Percentiles rank a stretch among this genome's conserved stretches.
These are phyloP conservation scores for Spodoptera exigua DNA, from an alignment of 2,888 invertebrate genomes.

Conservation along the genomic window DNA sequence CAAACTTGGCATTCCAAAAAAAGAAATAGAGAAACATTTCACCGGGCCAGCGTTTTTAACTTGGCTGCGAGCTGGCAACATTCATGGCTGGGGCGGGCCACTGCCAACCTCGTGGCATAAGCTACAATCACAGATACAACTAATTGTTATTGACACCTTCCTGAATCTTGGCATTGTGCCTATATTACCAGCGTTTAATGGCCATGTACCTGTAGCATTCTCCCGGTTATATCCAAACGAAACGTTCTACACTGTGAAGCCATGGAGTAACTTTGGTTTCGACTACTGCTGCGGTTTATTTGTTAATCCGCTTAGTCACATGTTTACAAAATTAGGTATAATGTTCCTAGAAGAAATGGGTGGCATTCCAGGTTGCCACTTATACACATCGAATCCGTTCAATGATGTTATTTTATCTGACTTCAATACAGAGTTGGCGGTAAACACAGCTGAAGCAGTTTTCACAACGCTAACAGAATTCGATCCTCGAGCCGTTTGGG, in stretches of 20 bases:
- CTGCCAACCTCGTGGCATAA: constrained; percentile 92
- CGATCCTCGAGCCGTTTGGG: constrained; percentile 96
- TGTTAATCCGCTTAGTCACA: constrained; percentile 93
- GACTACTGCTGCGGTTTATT: constrained; percentile 94
- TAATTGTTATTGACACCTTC: constrained; percentile 93
- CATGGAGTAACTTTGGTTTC: constrained; percentile 94
- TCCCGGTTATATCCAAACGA: constrained; percentile 92
- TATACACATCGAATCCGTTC: constrained; percentile 97
- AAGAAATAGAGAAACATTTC: constrained; percentile 95
- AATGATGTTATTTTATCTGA: constrained; percentile 94
- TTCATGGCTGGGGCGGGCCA: constrained; percentile 97
- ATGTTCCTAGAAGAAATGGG: constrained; percentile 92
- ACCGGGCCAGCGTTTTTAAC: constrained; percentile 98
- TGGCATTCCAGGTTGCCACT: constrained; percentile 90
- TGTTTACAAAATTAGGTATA: constrained; percentile 93
- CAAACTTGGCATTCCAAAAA: constrained; percentile 92
- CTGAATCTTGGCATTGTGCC: constrained; percentile 95
- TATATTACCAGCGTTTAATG: constrained; percentile 96
- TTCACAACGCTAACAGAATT: constrained; percentile 91
- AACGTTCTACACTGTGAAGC: constrained; percentile 90
- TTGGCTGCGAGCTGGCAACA: constrained; percentile 98
- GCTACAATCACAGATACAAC: constrained; percentile 92
- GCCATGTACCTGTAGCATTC: constrained; percentile 95
- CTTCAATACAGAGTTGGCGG: constrained; percentile 89
- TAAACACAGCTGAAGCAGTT: constrained; percentile 91